Evolutionary conservation across 2,888 invertebrate species (phyloP).

Genomic region (Andrena hattorfiana): DNA sequence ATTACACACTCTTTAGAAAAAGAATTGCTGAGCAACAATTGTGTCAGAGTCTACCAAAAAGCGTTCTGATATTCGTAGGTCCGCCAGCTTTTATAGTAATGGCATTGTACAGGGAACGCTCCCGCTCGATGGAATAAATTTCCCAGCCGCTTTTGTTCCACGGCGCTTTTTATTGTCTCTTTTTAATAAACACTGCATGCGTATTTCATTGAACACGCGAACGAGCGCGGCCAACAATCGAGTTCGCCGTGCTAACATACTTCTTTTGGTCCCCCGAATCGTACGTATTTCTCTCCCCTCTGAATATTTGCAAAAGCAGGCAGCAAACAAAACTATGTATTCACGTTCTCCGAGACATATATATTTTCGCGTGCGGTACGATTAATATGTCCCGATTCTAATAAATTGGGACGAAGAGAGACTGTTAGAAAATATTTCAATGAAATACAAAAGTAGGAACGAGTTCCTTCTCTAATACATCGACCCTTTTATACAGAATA

Average conservation of each 20-base stretch:
- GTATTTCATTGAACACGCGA: conserved; percentile 29
- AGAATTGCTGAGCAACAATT: conserved; percentile 18
- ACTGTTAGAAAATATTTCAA: too few relatives aligned
- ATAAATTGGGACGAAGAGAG: too few relatives aligned
- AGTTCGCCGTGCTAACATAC: conserved; percentile 14
- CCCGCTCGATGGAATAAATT: conserved; percentile 33
- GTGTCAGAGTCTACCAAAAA: conserved; percentile 11
- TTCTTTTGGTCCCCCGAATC: conserved; percentile 9
- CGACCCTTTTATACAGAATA: too few relatives aligned
- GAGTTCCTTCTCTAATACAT: too few relatives aligned
- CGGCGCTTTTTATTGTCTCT: conserved; percentile 25
- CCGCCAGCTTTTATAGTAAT: conserved; percentile 29
- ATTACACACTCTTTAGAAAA: not conserved
- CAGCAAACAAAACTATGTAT: not conserved
- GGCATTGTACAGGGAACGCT: conserved; percentile 11
- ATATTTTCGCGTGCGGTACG: not conserved
- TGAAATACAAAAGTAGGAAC: too few relatives aligned
- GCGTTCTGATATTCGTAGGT: conserved; percentile 15
- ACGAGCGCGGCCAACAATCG: conserved; percentile 29
- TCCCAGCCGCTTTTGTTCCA: conserved; percentile 6
- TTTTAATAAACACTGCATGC: conserved; percentile 37
- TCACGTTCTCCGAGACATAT: not conserved
- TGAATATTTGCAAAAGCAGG: conserved; percentile 1
- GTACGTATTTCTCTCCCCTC: conserved; percentile 11
- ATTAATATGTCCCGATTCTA: not conserved